Conservation (phyloP, 2,888 invertebrate genomes). For the Rhodophaea formosa region DNA sequence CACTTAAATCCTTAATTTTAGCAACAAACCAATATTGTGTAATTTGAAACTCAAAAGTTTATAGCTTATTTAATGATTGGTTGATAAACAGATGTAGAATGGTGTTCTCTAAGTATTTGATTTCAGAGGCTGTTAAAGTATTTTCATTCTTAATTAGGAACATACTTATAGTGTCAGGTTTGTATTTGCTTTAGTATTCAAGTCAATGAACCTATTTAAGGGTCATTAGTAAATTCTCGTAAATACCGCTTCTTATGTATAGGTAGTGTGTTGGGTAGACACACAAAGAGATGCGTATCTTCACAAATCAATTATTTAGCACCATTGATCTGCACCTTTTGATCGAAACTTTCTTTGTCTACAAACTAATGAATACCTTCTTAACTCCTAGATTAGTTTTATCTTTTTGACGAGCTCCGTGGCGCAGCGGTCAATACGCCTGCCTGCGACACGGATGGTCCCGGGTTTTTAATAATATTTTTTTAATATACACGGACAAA, state of each 20-base stretch:
- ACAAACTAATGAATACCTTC: neutral
- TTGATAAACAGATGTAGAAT: constrained; percentile 16
- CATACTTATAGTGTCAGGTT: too few species aligned
- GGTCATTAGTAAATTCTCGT: too few species aligned
- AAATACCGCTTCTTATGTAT: too few species aligned
- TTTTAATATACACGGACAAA: too few species aligned
- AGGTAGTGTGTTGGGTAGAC: too few species aligned
- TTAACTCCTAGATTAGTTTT: constrained; percentile 20
- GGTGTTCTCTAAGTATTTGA: neutral
- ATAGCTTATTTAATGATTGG: constrained; percentile 9
- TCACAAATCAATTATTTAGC: neutral
- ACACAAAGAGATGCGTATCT: neutral
- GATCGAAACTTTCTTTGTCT: neutral
- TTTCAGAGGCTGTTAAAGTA: neutral
- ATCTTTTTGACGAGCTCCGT: too few species aligned
- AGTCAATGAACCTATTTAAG: too few species aligned
- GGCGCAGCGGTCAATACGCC: too few species aligned
- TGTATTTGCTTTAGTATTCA: too few species aligned
- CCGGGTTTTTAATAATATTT: too few species aligned
- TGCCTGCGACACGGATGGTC: too few species aligned
- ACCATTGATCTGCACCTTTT: neutral
- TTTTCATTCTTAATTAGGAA: too few species aligned
- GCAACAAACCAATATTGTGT: neutral
- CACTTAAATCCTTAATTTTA: neutral
- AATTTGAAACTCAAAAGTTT: neutral